Percentiles rank a stretch among this genome's conserved stretches.
Evolutionary conservation across 2,888 invertebrate species (phyloP).

Genomic region (Tridacna gigas): DNA sequence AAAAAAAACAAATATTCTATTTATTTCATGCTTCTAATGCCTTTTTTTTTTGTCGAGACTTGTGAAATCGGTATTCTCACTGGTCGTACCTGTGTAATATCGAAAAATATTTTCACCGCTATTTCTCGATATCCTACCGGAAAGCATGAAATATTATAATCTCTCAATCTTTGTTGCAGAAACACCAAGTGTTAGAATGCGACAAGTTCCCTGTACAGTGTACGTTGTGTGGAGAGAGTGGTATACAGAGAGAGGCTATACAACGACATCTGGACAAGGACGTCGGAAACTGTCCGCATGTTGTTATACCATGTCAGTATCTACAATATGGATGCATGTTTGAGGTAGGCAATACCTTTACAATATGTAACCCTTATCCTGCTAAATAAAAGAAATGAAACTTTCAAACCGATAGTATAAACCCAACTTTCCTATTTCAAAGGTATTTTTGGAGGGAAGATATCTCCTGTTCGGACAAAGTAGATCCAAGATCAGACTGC

Average conservation of each 20-base stretch:
- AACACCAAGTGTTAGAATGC: constrained; percentile 79
- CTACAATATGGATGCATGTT: constrained; percentile 74
- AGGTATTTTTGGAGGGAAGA: too few relatives aligned
- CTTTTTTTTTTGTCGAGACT: too few relatives aligned
- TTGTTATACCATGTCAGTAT: constrained; percentile 73
- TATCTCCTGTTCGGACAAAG: too few relatives aligned
- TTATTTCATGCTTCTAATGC: too few relatives aligned
- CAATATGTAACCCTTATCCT: too few relatives aligned
- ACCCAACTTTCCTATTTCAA: too few relatives aligned
- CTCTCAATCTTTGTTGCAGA: constrained; percentile 54
- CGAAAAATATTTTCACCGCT: too few relatives aligned
- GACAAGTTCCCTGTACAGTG: constrained; percentile 78
- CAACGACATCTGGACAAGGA: constrained; percentile 72
- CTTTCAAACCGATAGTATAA: background rate
- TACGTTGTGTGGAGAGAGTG: constrained; percentile 74
- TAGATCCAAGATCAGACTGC: background rate
- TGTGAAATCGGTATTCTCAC: too few relatives aligned
- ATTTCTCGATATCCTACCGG: too few relatives aligned
- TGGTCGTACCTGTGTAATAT: too few relatives aligned
- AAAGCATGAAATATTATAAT: too few relatives aligned
- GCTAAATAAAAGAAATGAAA: background rate
- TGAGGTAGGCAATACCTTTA: constrained; percentile 69
- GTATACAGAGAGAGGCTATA: constrained; percentile 75
- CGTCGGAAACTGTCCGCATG: constrained; percentile 76
- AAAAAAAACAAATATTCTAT: too few relatives aligned